Conservation (phyloP, 2,797 vertebrate genomes). For the Anas capensis region DNA sequence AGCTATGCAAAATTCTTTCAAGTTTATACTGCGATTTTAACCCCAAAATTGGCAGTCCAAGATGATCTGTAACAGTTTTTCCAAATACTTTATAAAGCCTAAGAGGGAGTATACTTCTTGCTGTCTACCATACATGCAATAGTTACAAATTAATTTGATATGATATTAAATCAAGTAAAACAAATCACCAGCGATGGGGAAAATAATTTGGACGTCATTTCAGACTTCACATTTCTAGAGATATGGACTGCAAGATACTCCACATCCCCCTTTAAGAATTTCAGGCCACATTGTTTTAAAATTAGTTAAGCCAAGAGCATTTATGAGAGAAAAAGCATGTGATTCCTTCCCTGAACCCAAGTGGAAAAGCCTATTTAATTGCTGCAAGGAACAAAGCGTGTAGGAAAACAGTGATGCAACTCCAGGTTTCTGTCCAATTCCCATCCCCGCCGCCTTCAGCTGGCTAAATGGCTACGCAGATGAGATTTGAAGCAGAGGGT, state of each 20-base stretch:
- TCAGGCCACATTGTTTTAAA: background rate
- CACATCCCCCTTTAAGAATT: background rate
- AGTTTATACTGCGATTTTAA: background rate
- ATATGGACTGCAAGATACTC: background rate
- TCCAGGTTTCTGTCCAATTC: background rate
- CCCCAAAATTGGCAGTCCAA: background rate
- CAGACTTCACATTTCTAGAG: background rate
- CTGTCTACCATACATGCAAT: background rate
- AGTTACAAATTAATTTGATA: background rate
- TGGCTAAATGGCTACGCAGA: background rate
- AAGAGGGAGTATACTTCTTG: background rate
- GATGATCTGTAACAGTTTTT: background rate
- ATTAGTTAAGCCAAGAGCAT: background rate
- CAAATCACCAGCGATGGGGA: background rate
- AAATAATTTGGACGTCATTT: background rate
- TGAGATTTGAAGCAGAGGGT: background rate
- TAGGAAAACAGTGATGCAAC: background rate
- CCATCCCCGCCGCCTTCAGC: background rate
- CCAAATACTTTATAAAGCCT: background rate
- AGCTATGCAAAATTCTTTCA: background rate
- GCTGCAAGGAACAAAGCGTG: background rate
- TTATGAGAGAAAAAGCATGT: background rate
- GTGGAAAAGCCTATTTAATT: conserved; percentile 7
- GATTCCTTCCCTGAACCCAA: background rate
- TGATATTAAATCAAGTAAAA: background rate